Conservation (phyloP, 2,113 vertebrate genomes). For the Conger conger region DNA sequence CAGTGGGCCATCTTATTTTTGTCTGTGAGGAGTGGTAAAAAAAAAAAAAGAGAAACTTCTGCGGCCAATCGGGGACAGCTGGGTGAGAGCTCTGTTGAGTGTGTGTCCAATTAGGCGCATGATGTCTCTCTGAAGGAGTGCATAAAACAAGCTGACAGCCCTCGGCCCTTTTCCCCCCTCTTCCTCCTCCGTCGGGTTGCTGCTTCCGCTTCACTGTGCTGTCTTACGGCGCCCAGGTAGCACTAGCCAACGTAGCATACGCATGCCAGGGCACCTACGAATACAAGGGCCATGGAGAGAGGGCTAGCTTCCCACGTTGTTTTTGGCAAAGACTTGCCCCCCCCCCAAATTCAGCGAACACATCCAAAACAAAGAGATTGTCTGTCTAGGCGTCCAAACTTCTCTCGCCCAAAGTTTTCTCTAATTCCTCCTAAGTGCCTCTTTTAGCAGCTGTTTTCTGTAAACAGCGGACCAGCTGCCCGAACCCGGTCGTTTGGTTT, state of each 20-base stretch:
- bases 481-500: constrained; percentile 52
- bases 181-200: not conserved
- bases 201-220: not conserved
- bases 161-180: constrained; percentile 27
- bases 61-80: constrained; percentile 2
- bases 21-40: not conserved
- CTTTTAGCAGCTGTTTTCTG: constrained; percentile 68
- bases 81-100: not conserved
- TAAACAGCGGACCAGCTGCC: constrained; percentile 50
- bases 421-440: constrained; percentile 59
- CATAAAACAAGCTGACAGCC: not conserved
- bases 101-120: not conserved
- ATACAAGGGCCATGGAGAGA: constrained; percentile 48
- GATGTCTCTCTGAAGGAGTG: not conserved
- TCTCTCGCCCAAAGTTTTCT: constrained; percentile 44
- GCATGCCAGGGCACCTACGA: constrained; percentile 46
- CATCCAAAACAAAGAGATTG: constrained; percentile 73
- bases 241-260: constrained; percentile 41
- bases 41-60: not conserved
- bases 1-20: not conserved
- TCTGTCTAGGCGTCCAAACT: constrained; percentile 67
- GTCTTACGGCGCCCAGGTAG: constrained; percentile 44
- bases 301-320: constrained; percentile 61
- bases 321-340: constrained; percentile 60
- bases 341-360: constrained; percentile 58